A percentile compares a stretch with the other conserved stretches of the same genome.
phyloP scores from a whole-genome alignment of 1,140 invertebrate genomes.

The Pseudoatta argentina region DNA sequence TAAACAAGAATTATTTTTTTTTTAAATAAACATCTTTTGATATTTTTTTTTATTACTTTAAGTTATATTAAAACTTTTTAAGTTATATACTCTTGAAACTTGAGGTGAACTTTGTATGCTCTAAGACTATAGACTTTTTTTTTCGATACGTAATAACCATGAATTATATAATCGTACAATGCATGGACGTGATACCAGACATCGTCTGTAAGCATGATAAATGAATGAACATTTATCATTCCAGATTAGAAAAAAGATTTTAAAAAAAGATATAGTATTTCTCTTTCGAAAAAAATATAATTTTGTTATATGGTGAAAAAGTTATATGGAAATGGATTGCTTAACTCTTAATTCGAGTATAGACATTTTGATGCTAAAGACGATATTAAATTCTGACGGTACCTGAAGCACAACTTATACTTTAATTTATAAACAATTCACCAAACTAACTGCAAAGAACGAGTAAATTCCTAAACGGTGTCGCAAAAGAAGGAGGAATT shows the following conservation, averaged over 20 bases:
- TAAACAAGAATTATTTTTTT: not conserved
- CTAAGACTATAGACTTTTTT: constrained; percentile 23
- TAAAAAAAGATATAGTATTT: constrained; percentile 8
- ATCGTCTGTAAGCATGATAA: constrained; percentile 45
- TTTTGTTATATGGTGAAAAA: not conserved
- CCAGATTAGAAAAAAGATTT: not conserved
- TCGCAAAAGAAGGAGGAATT: constrained; percentile 51
- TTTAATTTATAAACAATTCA: constrained; percentile 69
- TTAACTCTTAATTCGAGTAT: not conserved
- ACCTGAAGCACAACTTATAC: not conserved
- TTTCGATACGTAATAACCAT: constrained; percentile 36
- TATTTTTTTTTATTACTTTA: not conserved
- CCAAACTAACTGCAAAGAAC: not conserved
- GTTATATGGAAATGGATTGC: not conserved
- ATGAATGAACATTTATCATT: constrained; percentile 50
- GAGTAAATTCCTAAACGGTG: constrained; percentile 53
- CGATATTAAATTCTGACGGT: not conserved
- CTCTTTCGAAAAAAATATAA: constrained; percentile 3
- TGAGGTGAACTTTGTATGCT: constrained; percentile 9
- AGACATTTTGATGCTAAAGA: not conserved
- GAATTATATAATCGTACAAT: constrained; percentile 48
- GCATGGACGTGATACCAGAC: constrained; percentile 15
- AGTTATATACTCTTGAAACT: not conserved
- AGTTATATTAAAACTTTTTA: not conserved
- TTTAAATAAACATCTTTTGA: not conserved